Conservation (phyloP, 2,797 vertebrate genomes). For the Malurus leucopterus region DNA sequence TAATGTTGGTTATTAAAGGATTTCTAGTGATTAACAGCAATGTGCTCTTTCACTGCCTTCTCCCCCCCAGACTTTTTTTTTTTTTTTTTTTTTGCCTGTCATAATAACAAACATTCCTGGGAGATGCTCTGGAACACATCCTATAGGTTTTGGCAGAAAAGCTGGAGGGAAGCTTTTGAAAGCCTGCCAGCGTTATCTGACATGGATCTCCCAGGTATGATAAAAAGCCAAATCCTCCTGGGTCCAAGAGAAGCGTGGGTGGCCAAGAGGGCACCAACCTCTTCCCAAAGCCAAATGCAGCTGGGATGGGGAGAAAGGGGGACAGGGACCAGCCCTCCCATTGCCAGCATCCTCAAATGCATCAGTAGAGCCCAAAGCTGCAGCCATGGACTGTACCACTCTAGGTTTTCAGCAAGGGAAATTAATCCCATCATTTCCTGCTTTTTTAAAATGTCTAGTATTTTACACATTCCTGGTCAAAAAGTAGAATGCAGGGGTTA, state of each 20-base stretch:
- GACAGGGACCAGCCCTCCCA: not conserved
- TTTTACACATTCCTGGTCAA: not conserved
- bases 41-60: constrained; percentile 28
- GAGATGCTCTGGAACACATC: constrained; percentile 64
- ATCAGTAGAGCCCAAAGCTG: not conserved
- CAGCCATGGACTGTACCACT: no score
- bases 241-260: not conserved
- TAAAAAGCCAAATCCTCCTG: constrained; percentile 7
- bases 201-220: constrained; percentile 8
- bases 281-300: not conserved
- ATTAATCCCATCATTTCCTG: not conserved
- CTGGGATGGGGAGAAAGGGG: not conserved
- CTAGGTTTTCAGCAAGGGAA: not conserved
- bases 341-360: not conserved
- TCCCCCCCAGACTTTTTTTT: fast-evolving
- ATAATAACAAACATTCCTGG: constrained; percentile 52
- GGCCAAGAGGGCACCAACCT: not conserved
- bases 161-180: constrained; percentile 18
- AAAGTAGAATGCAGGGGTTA: not conserved
- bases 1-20: constrained; percentile 70
- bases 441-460: not conserved
- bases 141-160: constrained; percentile 51
- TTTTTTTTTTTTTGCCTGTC: not conserved
- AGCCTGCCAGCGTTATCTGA: constrained; percentile 21
- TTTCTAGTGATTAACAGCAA: constrained; percentile 62